Conservation (phyloP, 2,113 vertebrate species). For the Corvus cornix region DNA sequence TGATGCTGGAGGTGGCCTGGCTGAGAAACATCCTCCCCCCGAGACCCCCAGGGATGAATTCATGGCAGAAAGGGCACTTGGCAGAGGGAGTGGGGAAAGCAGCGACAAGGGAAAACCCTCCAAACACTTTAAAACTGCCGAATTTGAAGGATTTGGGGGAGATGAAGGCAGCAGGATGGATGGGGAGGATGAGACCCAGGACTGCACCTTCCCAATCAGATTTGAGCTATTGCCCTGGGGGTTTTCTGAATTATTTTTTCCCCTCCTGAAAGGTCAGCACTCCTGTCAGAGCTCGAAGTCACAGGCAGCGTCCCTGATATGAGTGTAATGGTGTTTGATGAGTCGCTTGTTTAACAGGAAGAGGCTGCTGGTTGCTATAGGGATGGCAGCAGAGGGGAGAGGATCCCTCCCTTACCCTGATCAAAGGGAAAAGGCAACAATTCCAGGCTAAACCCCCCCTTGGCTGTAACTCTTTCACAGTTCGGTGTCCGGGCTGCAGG, state of each 20-base stretch:
- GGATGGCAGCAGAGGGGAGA: constrained; percentile 36
- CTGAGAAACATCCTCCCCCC: background rate
- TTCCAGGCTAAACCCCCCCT: background rate
- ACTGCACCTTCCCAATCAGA: background rate
- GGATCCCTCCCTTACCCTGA: constrained; percentile 9
- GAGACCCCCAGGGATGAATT: accelerated
- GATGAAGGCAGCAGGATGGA: accelerated
- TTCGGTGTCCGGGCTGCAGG: accelerated
- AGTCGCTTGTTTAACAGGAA: constrained; percentile 45
- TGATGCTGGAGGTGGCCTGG: background rate
- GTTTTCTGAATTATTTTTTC: no score
- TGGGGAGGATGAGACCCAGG: background rate
- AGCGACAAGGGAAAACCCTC: background rate
- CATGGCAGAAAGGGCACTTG: background rate
- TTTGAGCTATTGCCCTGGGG: background rate
- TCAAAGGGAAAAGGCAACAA: background rate
- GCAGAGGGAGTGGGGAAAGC: background rate
- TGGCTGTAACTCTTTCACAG: accelerated
- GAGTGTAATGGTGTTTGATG: background rate
- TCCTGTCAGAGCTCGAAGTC: background rate
- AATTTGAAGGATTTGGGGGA: no score
- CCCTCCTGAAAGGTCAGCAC: background rate
- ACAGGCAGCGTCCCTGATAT: background rate
- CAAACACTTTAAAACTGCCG: background rate
- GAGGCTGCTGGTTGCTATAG: constrained; percentile 62